Conservation (phyloP, 2,113 vertebrate genomes). For the Tonatia bakeri region DNA sequence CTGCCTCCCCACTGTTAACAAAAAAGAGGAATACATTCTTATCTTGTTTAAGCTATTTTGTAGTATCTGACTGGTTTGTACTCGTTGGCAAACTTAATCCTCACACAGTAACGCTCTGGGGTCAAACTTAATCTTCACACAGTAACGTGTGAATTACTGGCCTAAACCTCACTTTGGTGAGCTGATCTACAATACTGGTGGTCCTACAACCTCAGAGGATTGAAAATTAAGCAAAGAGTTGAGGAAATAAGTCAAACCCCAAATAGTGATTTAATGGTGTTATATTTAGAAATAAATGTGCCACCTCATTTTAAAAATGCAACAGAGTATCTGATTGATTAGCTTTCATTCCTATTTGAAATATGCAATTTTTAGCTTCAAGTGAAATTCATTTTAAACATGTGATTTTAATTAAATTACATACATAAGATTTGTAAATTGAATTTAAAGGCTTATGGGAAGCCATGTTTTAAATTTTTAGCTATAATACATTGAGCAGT, state of each 20-base stretch:
- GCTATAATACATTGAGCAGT: neutral
- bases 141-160: neutral
- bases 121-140: neutral
- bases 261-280: neutral
- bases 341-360: neutral
- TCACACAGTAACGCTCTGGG: neutral
- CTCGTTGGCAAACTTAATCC: neutral
- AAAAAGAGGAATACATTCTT: neutral
- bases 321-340: neutral
- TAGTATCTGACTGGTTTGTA: neutral
- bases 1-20: neutral
- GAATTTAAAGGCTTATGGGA: neutral
- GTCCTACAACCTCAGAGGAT: neutral
- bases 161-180: neutral
- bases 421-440: neutral
- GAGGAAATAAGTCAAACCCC: neutral
- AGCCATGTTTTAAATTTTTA: neutral
- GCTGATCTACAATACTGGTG: neutral
- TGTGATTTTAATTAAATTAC: neutral
- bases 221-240: neutral
- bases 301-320: neutral
- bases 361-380: neutral
- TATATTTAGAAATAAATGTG: neutral
- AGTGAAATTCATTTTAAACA: slow-evolving; percentile 11
- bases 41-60: neutral